Percentiles rank a stretch among this genome's conserved stretches.
phyloP scores from a whole-genome alignment of 2,113 vertebrate species.

The Meriones unguiculatus region DNA sequence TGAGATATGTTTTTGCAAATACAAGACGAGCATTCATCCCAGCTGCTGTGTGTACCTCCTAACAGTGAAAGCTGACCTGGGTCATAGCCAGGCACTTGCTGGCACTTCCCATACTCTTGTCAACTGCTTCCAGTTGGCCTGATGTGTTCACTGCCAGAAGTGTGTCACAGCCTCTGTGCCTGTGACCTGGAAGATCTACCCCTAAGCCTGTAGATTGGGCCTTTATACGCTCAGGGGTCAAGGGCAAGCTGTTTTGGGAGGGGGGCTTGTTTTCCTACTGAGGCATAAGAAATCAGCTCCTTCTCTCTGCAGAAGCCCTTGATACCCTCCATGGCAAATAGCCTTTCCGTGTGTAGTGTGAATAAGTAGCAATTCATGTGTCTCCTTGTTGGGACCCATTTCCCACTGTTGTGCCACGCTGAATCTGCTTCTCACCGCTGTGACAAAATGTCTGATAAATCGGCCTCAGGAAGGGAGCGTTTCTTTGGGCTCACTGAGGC shows the following conservation, averaged over 20 bases:
- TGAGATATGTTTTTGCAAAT: background rate
- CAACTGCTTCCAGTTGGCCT: background rate
- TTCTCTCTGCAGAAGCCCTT: no score
- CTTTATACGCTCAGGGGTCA: fast-evolving
- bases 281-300: fast-evolving
- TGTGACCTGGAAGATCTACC: background rate
- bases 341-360: fast-evolving
- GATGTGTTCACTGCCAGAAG: background rate
- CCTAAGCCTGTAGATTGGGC: fast-evolving
- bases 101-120: fast-evolving
- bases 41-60: fast-evolving
- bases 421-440: background rate
- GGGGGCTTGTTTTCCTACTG: background rate
- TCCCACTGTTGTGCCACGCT: fast-evolving
- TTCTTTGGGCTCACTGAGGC: background rate
- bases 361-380: fast-evolving
- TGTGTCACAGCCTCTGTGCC: background rate
- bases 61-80: background rate
- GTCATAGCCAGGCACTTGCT: background rate
- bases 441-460: background rate
- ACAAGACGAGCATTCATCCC: no score
- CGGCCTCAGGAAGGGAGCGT: background rate
- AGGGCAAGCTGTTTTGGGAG: background rate
- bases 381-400: fast-evolving
- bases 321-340: fast-evolving